Conservation (phyloP, 35 echinoderm and acorn worm species). For the Apostichopus californicus region DNA sequence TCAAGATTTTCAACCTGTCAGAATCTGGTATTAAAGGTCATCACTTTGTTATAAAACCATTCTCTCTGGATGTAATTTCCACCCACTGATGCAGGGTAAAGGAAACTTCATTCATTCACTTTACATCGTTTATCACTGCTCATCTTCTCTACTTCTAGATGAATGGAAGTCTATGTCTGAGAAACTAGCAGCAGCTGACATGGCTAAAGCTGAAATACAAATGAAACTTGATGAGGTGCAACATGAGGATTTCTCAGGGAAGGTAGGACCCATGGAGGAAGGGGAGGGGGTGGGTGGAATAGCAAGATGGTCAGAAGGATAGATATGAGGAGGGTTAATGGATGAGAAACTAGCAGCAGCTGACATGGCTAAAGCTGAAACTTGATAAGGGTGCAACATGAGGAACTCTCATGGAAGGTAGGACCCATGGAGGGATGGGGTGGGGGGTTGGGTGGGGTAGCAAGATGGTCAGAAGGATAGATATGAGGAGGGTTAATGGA, state of each 20-base stretch:
- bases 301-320: too few species aligned
- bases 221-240: conserved; percentile 82
- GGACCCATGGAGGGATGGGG: neutral
- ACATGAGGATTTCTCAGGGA: conserved; percentile 81
- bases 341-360: conserved; percentile 79
- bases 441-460: too few species aligned
- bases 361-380: conserved; percentile 73
- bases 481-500: too few species aligned
- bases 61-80: too few species aligned
- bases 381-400: conserved; percentile 80
- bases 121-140: neutral
- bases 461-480: too few species aligned
- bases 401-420: conserved; percentile 91
- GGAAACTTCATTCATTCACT: too few species aligned
- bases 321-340: conserved; percentile 64
- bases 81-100: too few species aligned
- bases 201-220: conserved; percentile 72
- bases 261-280: conserved; percentile 45
- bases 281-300: too few species aligned
- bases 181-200: conserved; percentile 81
- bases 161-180: conserved; percentile 92
- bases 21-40: too few species aligned
- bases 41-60: too few species aligned
- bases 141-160: conserved; percentile 52
- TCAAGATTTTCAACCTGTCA: too few species aligned